Base-by-base conservation (phyloP, 30 jellyfish, hydroid and myxozoan species). In the Calvadosia cruxmelitensis region DNA sequence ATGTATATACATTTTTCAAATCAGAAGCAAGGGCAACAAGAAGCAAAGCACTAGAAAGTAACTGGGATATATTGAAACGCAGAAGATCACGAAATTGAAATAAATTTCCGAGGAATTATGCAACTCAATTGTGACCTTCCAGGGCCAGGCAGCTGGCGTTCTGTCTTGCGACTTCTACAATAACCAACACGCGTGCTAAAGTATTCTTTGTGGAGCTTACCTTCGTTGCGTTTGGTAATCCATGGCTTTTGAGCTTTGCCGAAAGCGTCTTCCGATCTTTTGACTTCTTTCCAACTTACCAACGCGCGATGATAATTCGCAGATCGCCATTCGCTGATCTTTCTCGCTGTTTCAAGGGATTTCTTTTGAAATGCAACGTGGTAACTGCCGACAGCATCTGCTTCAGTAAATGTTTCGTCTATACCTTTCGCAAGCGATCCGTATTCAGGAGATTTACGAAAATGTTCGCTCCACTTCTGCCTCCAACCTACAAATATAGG, bases 191-290 rank as follows among this genome's bases (percentile, higher is more conserved):
- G 24, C 7, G 24, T 2, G 1, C 1, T 27, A 63, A 5, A 29
- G 13, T 3, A 67, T 25, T 7, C 31, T 26, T 67, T 20, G 3
- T 31, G 13, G 27, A 27, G 69, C 80, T 62, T 61, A 85, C 96
- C 77, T 69, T 85, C 96, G 26, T 78, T 75, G 34, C 32, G 72
- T 36, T 74, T 85, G 31, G 62, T 66, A 13, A 84, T 74, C 96
- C 96, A 85, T n/a, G 96, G 96, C 63, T 79, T 79, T 52, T 85
- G 96, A 3, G 78, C 96, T 49, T 85, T 85, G 23, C 50, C 48
- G 51, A 85, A 85, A 31, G 94, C 93, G 25, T 85, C 96, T 53
- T 85, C 96, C 29, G 84, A 72, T 75, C 83, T 67, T 79, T 79
- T 78, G 16, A 85, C 71, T 53, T 85, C 96, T 52, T 85, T 85